Percentiles rank a stretch among this genome's conserved stretches.
phyloP scores from a whole-genome alignment of 2,797 vertebrate genomes.

The Lepus oiostolus region DNA sequence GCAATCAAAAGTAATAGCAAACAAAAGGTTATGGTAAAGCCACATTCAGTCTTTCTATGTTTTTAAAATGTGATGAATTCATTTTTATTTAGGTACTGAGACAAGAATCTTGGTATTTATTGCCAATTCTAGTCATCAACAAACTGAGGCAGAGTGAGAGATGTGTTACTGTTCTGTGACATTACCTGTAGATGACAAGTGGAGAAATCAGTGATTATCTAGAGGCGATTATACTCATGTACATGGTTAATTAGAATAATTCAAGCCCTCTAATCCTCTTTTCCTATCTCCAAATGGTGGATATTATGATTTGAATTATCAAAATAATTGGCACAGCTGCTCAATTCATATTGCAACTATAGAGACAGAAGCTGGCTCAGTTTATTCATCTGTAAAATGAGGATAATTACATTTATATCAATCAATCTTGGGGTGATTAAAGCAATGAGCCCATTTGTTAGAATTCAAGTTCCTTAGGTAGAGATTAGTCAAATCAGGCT shows the following conservation, averaged over 20 bases:
- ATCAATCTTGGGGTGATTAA: conserved; percentile 29
- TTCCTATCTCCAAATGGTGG: conserved; percentile 35
- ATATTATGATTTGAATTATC: conserved; percentile 58
- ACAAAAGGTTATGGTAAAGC: conserved; percentile 40
- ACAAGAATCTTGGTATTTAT: conserved; percentile 3
- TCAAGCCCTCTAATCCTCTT: conserved; percentile 48
- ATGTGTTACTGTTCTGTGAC: neutral
- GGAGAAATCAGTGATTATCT: conserved; percentile 37
- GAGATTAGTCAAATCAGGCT: conserved; percentile 46
- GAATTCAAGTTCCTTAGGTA: conserved; percentile 29
- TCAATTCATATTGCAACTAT: conserved; percentile 62
- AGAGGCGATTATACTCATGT: neutral
- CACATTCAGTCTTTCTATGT: neutral
- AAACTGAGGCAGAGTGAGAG: neutral
- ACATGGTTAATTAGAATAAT: conserved; percentile 38
- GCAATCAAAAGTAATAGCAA: conserved; percentile 38
- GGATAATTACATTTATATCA: conserved; percentile 71
- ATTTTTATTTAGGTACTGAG: conserved; percentile 9
- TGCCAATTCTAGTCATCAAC: neutral
- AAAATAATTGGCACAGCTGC: conserved; percentile 66
- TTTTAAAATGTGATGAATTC: conserved; percentile 65
- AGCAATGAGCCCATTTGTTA: conserved; percentile 48
- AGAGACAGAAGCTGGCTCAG: conserved; percentile 59
- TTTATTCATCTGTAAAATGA: conserved; percentile 73
- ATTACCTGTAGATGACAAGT: neutral